These are phyloP conservation scores for Timema cristinae DNA, from an alignment of 2,888 invertebrate species.

Conservation along the genomic window DNA sequence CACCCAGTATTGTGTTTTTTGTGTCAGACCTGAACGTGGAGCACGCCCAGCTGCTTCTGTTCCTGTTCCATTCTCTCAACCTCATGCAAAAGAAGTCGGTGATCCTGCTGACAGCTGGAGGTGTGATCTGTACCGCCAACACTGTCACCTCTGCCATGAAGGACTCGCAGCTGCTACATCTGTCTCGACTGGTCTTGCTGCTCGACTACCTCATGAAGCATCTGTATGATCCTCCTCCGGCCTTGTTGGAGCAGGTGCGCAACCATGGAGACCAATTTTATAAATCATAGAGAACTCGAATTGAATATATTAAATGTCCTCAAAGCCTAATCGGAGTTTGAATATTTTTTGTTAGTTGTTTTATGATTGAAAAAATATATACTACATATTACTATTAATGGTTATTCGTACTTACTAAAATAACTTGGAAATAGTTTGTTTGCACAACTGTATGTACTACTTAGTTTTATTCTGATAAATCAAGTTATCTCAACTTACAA, in stretches of 20 bases:
- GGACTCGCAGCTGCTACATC: slow-evolving; percentile 71
- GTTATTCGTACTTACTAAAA: too few relatives aligned
- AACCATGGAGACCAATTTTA: slow-evolving; percentile 1
- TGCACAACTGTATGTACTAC: too few relatives aligned
- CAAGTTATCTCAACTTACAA: too few relatives aligned
- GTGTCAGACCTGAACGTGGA: slow-evolving; percentile 85
- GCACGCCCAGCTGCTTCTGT: slow-evolving; percentile 88
- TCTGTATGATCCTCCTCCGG: slow-evolving; percentile 87
- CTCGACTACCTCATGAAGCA: slow-evolving; percentile 94
- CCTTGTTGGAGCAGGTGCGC: slow-evolving; percentile 75
- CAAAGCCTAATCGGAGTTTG: too few relatives aligned
- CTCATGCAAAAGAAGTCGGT: slow-evolving; percentile 96
- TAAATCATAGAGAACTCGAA: background rate
- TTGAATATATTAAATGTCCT: too few relatives aligned
- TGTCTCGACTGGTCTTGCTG: slow-evolving; percentile 78
- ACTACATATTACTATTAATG: background rate
- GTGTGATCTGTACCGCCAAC: slow-evolving; percentile 63
- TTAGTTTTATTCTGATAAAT: too few relatives aligned
- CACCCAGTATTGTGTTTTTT: slow-evolving; percentile 75
- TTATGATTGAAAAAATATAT: background rate
- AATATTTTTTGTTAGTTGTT: too few relatives aligned
- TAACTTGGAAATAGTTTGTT: too few relatives aligned
- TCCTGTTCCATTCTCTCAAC: slow-evolving; percentile 90
- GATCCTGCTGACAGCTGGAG: slow-evolving; percentile 75
- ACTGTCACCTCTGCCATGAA: slow-evolving; percentile 49